These are phyloP conservation scores for Eucriotettix oculatus DNA, from an alignment of 2,888 invertebrate species.

Conservation along the genomic window DNA sequence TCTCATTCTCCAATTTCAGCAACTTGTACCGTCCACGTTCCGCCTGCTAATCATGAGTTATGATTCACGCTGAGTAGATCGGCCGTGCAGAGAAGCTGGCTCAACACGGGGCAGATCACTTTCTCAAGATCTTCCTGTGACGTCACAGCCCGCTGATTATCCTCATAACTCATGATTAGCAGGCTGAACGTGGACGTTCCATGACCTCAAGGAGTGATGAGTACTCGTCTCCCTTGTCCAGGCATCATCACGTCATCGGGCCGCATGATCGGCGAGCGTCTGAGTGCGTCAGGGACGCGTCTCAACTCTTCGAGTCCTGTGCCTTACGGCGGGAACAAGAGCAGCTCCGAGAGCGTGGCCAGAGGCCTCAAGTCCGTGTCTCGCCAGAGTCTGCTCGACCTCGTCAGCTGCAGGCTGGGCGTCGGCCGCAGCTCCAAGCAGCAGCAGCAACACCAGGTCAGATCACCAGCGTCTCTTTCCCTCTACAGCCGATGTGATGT, in stretches of 20 bases:
- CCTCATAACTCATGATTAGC: no score
- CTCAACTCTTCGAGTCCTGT: conserved; percentile 16
- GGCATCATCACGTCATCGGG: conserved; percentile 11
- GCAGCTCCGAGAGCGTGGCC: conserved; percentile 27
- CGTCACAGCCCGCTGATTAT: no score
- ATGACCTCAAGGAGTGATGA: no score
- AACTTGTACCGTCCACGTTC: no score
- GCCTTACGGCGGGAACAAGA: conserved; percentile 23
- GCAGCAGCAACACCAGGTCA: conserved; percentile 17
- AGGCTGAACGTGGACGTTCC: no score
- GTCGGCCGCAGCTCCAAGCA: conserved; percentile 19
- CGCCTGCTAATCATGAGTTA: no score
- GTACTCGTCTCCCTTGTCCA: not conserved
- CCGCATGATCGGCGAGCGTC: conserved; percentile 33
- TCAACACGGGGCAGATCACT: no score
- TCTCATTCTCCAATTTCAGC: no score
- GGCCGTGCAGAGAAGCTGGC: no score
- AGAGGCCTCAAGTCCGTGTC: conserved; percentile 36
- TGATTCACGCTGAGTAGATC: no score
- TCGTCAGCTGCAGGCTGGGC: conserved; percentile 68
- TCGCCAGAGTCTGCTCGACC: conserved; percentile 43
- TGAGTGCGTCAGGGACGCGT: conserved; percentile 25
- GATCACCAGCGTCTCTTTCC: not conserved
- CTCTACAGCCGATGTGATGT: no score
- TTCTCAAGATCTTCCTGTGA: no score